Base-by-base conservation (phyloP, 1,140 invertebrate species). In the Drosophila pectinifera region DNA sequence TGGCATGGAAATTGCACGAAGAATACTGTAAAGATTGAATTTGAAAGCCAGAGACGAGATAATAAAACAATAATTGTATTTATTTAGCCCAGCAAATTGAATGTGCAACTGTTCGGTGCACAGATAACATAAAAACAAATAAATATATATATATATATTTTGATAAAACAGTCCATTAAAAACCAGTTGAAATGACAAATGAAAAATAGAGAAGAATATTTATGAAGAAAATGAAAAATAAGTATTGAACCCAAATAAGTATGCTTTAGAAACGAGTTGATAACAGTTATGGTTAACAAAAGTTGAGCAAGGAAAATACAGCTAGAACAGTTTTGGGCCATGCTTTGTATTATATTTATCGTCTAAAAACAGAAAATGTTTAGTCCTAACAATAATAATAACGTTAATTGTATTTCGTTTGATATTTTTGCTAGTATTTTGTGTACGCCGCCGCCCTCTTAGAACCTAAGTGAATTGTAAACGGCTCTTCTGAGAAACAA, bases 61-160 rank as follows among this genome's bases (percentile, higher is more conserved):
- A 43, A 42, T 28, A 77, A 41, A 53, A 42, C 67, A 82, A 70
- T 74, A 78, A 74, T 51, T 65, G 65, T 57, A 75, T 56, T 69
- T 74, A 78, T 69, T 68, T 59, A 56, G 61, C 6, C 57, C 34
- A 42, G 57, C 46, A 53, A 41, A 70, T 61, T 54, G n/a, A 42
- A 39, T 61, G 36, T 41, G 48, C 53, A 58, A 41, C 10, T 31
- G 28, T 28, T 11, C 11, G n/a, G 22, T 46, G 53, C 75, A 65
- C 36, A 51, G n/a, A 54, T 43, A 31, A 11, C 10, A 10, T 56
- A 20, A 20, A 38, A 48, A 31, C 28, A 14, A 34, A 34, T 1
- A 51, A 34, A 34, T 53, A 53, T 20, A 49, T 26, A 48, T 34
- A 18, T 2, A 80, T 79, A 69, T 84, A 80, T 80, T 84, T 80